Base-by-base conservation (phyloP, 2,113 vertebrate species). In the Xyliphius kryptos region DNA sequence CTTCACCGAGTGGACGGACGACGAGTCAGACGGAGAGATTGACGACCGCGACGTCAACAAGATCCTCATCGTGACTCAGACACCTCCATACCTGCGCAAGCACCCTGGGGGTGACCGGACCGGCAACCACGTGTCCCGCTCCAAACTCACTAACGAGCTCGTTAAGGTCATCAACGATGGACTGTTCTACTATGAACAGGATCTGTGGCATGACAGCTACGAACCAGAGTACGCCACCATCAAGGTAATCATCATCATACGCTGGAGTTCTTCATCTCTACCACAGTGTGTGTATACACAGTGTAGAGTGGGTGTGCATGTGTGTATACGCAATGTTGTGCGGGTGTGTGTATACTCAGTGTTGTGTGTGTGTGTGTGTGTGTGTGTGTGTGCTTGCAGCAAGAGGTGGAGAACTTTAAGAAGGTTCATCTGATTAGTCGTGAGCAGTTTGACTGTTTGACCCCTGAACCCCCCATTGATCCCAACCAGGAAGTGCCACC, bases 351-450 rank as follows among this genome's bases (percentile, higher is more conserved):
- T n/a, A n/a, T n/a, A n/a, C n/a, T n/a, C n/a, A n/a, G n/a, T n/a
- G n/a, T n/a, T n/a, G n/a, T n/a, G n/a, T n/a, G n/a, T n/a, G n/a
- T n/a, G n/a, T n/a, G n/a, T n/a, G n/a, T n/a, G n/a, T n/a, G n/a
- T 44, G 6, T n/a, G 1, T 66, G n/a, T 57, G 22, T 64, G 2
- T 59, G 12, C 2, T 9, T 36, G 16, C 82, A 99, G 96, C 96
- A 97, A 93, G 96, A 99, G 76, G 95, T 99, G 37, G 96, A 99
- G 88, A 99, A 99, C 87, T 99, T 99, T 83, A 97, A 97, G 86
- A 99, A 99, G 73, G 93, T 99, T 69, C 97, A 98, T 58, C 91
- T 99, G 89, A 99, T 99, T 82, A 98, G 87, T 77, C 85, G 94
- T 12, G 96, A 99, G 72, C 79, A 98, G 82, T 99, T 99, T 12